phyloP scores from a whole-genome alignment of 2,797 vertebrate genomes.

The Cuculus canorus region DNA sequence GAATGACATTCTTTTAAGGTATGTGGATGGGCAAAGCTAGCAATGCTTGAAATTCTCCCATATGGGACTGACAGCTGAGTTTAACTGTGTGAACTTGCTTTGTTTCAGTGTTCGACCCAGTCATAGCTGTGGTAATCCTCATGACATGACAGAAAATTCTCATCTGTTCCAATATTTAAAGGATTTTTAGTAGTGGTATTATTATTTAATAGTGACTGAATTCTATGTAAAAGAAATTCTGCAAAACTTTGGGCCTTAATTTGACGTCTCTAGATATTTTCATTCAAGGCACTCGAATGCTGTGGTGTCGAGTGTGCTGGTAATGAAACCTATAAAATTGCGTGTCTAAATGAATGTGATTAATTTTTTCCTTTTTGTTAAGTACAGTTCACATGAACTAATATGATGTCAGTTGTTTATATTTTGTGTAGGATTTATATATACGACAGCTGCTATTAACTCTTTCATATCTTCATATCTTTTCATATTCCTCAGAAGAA shows the following conservation, averaged over 20 bases:
- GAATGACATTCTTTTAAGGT: not conserved
- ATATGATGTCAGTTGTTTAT: not conserved
- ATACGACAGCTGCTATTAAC: not conserved
- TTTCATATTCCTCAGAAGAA: not conserved
- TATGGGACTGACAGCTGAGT: not conserved
- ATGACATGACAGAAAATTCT: not conserved
- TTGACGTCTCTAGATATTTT: not conserved
- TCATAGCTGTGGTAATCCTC: not conserved
- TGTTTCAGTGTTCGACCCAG: accelerated
- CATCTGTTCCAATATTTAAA: not conserved
- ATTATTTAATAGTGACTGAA: not conserved
- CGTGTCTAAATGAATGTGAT: not conserved
- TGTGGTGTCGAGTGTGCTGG: not conserved
- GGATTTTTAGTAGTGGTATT: not conserved
- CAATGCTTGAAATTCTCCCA: not conserved
- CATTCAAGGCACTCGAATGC: not conserved
- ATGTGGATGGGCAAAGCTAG: accelerated
- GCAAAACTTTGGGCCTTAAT: not conserved
- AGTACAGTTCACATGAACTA: not conserved
- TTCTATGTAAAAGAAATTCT: not conserved
- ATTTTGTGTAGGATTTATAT: not conserved
- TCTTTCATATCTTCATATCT: not conserved
- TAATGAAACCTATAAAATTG: not conserved
- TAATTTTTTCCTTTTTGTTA: not conserved
- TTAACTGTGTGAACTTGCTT: not conserved